Evolutionary conservation across 1,140 invertebrate species (phyloP).

Genomic region (Palaemon carinicauda): DNA sequence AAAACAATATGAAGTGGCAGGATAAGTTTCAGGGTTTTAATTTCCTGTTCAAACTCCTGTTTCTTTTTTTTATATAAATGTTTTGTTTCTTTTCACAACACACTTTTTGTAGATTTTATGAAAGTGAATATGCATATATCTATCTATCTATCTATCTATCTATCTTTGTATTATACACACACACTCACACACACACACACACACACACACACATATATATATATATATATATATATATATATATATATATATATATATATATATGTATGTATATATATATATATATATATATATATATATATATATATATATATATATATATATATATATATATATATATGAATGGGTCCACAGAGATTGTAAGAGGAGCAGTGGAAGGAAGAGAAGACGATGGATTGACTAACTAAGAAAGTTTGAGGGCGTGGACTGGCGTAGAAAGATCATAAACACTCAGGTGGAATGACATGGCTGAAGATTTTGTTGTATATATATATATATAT

Average conservation of each 20-base stretch:
- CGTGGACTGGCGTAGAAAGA: too few relatives aligned
- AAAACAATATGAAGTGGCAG: too few relatives aligned
- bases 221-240: neutral
- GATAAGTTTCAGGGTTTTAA: too few relatives aligned
- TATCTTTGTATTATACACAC: neutral
- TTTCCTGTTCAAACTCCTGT: too few relatives aligned
- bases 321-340: conserved; percentile 2
- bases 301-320: neutral
- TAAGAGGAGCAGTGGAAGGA: too few relatives aligned
- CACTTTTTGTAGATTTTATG: too few relatives aligned
- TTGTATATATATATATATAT: too few relatives aligned
- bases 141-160: neutral
- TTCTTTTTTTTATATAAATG: neutral
- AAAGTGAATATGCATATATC: neutral
- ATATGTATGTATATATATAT: neutral
- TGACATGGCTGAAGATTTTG: too few relatives aligned
- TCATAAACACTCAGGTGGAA: too few relatives aligned
- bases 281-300: neutral
- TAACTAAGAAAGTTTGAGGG: too few relatives aligned
- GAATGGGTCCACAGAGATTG: too few relatives aligned
- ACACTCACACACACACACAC: neutral
- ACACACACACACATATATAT: neutral
- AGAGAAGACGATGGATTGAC: too few relatives aligned
- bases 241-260: neutral
- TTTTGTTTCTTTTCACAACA: neutral